Evolutionary conservation across 2,888 invertebrate genomes (phyloP).

Genomic region (Eubasilissa splendida): DNA sequence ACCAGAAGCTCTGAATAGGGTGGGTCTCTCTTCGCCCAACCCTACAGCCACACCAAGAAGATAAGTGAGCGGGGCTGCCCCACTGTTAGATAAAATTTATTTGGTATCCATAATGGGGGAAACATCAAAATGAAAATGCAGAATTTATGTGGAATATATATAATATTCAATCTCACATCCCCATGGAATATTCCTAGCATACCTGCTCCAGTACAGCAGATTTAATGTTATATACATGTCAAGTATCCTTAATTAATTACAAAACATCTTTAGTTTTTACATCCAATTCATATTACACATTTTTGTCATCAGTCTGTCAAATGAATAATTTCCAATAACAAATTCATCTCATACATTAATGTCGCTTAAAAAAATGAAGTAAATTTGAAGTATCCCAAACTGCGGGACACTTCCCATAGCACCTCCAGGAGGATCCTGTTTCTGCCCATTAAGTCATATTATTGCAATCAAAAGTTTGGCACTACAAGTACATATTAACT

Average conservation of each 20-base stretch:
- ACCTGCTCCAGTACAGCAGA: constrained; percentile 54
- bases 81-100: too few species aligned
- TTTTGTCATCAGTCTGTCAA: constrained; percentile 56
- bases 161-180: constrained; percentile 56
- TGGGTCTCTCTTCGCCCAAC: too few species aligned
- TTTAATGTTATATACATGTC: constrained; percentile 54
- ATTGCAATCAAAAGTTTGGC: constrained; percentile 51
- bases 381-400: background rate
- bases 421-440: constrained; percentile 35
- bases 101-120: too few species aligned
- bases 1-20: too few species aligned
- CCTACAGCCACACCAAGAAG: too few species aligned
- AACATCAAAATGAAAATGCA: too few species aligned
- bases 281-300: constrained; percentile 45
- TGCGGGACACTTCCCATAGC: constrained; percentile 11
- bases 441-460: constrained; percentile 31
- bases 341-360: constrained; percentile 48
- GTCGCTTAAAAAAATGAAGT: constrained; percentile 30
- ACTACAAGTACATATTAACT: constrained; percentile 21
- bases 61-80: too few species aligned
- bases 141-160: constrained; percentile 55
- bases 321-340: constrained; percentile 55
- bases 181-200: constrained; percentile 47
- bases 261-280: constrained; percentile 50
- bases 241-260: constrained; percentile 57